These are phyloP conservation scores for Onychorhynchus coronatus DNA, from an alignment of 2,113 vertebrate species.

Conservation along the genomic window DNA sequence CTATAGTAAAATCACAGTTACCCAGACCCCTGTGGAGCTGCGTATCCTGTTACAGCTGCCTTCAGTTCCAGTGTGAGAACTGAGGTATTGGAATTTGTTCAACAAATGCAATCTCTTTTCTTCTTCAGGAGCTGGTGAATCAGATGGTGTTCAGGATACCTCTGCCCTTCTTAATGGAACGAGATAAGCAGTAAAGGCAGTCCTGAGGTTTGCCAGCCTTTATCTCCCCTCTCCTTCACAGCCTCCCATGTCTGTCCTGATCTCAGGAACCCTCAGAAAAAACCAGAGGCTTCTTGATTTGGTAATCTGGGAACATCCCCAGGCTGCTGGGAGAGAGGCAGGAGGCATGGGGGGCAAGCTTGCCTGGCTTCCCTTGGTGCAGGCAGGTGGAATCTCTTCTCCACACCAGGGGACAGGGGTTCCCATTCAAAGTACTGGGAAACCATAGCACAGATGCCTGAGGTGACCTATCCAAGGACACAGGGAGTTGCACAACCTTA, in stretches of 20 bases:
- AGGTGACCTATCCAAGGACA: neutral
- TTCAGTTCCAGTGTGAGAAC: neutral
- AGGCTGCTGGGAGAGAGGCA: neutral
- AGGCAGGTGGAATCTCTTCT: neutral
- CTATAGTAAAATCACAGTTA: neutral
- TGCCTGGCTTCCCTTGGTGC: neutral
- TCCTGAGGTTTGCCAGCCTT: neutral
- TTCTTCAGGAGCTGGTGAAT: neutral
- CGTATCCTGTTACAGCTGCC: neutral
- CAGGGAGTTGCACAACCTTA: neutral
- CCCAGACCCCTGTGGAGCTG: neutral
- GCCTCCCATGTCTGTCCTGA: neutral
- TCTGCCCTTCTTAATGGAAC: neutral
- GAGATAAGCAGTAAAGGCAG: neutral
- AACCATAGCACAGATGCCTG: neutral
- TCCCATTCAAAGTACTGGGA: neutral
- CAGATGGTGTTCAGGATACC: neutral
- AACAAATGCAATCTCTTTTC: neutral
- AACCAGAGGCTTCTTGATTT: neutral
- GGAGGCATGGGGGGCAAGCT: neutral
- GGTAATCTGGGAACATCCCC: neutral
- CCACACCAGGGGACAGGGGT: neutral
- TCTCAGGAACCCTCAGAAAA: neutral
- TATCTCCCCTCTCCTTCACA: neutral
- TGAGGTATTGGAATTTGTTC: neutral